phyloP scores from a whole-genome alignment of 2,113 vertebrate genomes.

The Clarias magur region DNA sequence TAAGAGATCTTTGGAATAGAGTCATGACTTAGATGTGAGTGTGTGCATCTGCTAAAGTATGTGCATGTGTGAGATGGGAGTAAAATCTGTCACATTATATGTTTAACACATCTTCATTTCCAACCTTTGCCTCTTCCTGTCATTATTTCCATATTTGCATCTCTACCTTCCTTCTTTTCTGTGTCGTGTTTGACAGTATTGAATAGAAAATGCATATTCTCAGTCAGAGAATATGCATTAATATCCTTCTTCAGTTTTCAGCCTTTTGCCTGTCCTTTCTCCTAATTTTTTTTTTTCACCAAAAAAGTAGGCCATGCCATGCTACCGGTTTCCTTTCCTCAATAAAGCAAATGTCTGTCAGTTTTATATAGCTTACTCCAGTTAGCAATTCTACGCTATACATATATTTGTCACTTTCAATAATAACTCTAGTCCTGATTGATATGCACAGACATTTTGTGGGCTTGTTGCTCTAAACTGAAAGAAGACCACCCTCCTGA shows the following conservation, averaged over 20 bases:
- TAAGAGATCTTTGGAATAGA: background rate
- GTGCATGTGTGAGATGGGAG: background rate
- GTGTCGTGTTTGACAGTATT: constrained; percentile 17
- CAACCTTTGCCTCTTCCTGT: constrained; percentile 16
- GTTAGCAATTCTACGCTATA: background rate
- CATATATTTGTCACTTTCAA: background rate
- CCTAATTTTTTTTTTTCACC: background rate
- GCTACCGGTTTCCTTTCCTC: constrained; percentile 2
- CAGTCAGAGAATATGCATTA: constrained; percentile 27
- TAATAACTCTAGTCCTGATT: background rate
- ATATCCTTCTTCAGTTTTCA: constrained; percentile 26
- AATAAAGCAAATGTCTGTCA: constrained; percentile 22
- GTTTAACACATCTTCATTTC: constrained; percentile 24
- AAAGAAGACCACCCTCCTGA: too few relatives aligned
- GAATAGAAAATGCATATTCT: constrained; percentile 20
- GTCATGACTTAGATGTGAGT: background rate
- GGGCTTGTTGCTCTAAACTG: too few relatives aligned
- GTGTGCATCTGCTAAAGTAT: background rate
- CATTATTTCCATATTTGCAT: background rate
- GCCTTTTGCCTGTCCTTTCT: constrained; percentile 6
- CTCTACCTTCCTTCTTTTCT: background rate
- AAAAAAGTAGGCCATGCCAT: background rate
- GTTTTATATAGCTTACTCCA: constrained; percentile 2
- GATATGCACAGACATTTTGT: background rate
- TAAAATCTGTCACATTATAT: constrained; percentile 4